These are phyloP conservation scores for Hirudinaria manillensis DNA, from an alignment of 2,888 invertebrate genomes.

Conservation along the genomic window DNA sequence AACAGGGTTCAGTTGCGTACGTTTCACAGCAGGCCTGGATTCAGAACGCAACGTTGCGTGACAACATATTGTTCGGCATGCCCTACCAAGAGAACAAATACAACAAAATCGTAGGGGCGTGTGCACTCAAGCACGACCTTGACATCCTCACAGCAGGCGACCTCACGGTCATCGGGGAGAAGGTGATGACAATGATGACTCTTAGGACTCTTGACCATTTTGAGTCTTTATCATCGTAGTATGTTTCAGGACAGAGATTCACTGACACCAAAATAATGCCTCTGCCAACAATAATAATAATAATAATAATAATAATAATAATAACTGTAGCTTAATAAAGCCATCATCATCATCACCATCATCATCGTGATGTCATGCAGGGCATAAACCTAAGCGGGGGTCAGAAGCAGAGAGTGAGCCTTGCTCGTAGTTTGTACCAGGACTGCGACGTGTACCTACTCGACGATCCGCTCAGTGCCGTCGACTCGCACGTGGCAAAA, in stretches of 20 bases:
- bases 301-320: too few relatives aligned
- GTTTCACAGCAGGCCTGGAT: conserved; percentile 77
- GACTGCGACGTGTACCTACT: conserved; percentile 34
- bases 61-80: conserved; percentile 88
- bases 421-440: conserved; percentile 33
- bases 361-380: conserved; percentile 6
- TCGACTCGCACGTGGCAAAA: conserved; percentile 35
- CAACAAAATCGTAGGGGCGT: conserved; percentile 70
- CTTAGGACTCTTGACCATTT: too few relatives aligned
- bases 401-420: conserved; percentile 35
- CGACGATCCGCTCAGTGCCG: conserved; percentile 33
- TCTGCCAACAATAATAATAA: too few relatives aligned
- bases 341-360: too few relatives aligned
- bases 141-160: conserved; percentile 83
- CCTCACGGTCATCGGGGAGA: conserved; percentile 93
- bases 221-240: too few relatives aligned
- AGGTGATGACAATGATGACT: conserved; percentile 53
- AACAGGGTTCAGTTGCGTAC: conserved; percentile 57
- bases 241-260: too few relatives aligned
- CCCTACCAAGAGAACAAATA: conserved; percentile 67
- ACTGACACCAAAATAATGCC: too few relatives aligned
- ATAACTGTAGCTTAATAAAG: too few relatives aligned
- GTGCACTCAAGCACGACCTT: conserved; percentile 82
- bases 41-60: conserved; percentile 84
- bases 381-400: conserved; percentile 36